Evolutionary conservation across 2,113 vertebrate genomes (phyloP), one percentile per base, ranked within the genome.

Genomic region (Odontophorus gujanensis): DNA sequence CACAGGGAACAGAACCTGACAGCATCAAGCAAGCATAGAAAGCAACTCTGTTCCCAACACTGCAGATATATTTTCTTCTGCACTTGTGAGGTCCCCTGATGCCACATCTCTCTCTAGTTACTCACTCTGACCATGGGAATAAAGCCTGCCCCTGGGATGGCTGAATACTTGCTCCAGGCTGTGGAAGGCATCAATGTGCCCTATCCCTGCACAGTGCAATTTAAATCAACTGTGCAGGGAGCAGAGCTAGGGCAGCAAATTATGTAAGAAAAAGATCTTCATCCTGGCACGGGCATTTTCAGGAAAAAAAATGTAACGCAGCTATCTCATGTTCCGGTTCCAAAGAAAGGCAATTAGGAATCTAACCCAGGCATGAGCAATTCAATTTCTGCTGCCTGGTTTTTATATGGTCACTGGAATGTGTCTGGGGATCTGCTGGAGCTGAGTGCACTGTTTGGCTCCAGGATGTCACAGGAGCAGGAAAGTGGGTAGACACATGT

Each of bases 271-370:
- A 92, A 93, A 73, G n/a, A 66, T 92, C 75, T 85, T 77, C 63
- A 59, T 76, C 55, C 48, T 81, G 61, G 69, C 66, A 90, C 36
- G 13, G 68, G 57, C 53, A 38, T 73, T 47, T 30, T 93, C 59
- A 50, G 53, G 53, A 47, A 83, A 81, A 90, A 25, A 78, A 85
- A 59, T 24, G 11, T 43, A 1, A 1, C 21, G 1, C 57, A 65
- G 45, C 20, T 81, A 47, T 83, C 36, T 59, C 47, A 43, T 40
- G 40, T 67, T 81, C 42, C 50, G 50, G 24, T 76, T 93, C 72
- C 78, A 94, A 95, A 85, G 55, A 74, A 57, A 74, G 47, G 58
- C 34, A 89, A 75, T 89, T 90, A 94, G 78, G 89, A 78, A 68
- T 83, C 65, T 50, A 77, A 34, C 25, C 32, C 69, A 72, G 72